A percentile compares a stretch with the other conserved stretches of the same genome.
Evolutionary conservation across 2,113 vertebrate species (phyloP).

Genomic region (Anguilla rostrata): DNA sequence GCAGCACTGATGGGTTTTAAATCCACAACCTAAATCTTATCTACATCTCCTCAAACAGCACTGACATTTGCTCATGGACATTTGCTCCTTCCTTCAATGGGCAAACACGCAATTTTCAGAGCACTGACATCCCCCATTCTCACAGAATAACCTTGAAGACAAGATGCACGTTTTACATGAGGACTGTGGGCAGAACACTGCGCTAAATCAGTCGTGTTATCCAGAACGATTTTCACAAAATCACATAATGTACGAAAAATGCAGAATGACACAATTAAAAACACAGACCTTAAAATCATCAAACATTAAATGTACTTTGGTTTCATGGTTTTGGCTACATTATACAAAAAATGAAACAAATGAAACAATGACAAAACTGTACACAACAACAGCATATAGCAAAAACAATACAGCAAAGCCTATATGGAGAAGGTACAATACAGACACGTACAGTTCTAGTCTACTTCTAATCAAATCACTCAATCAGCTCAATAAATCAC

Average conservation of each 20-base stretch:
- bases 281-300: slow-evolving; percentile 2
- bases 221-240: background rate
- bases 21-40: background rate
- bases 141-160: background rate
- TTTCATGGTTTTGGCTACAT: slow-evolving; percentile 36
- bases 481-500: slow-evolving; percentile 41
- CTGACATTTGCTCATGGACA: background rate
- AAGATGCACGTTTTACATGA: background rate
- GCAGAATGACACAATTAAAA: background rate
- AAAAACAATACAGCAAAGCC: slow-evolving; percentile 12
- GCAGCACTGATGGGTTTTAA: background rate
- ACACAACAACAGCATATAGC: slow-evolving; percentile 22
- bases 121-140: background rate
- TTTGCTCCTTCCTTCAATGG: background rate
- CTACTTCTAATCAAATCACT: slow-evolving; percentile 21
- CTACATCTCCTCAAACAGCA: background rate
- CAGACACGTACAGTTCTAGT: slow-evolving; percentile 17
- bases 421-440: slow-evolving; percentile 19
- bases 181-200: background rate
- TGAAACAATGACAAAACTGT: slow-evolving; percentile 11
- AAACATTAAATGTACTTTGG: slow-evolving; percentile 44
- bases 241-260: background rate
- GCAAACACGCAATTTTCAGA: background rate
- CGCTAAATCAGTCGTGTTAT: background rate
- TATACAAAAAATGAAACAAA: slow-evolving; percentile 19